Conservation (phyloP, 2,888 invertebrate species). For the Acanthopleura granulata region DNA sequence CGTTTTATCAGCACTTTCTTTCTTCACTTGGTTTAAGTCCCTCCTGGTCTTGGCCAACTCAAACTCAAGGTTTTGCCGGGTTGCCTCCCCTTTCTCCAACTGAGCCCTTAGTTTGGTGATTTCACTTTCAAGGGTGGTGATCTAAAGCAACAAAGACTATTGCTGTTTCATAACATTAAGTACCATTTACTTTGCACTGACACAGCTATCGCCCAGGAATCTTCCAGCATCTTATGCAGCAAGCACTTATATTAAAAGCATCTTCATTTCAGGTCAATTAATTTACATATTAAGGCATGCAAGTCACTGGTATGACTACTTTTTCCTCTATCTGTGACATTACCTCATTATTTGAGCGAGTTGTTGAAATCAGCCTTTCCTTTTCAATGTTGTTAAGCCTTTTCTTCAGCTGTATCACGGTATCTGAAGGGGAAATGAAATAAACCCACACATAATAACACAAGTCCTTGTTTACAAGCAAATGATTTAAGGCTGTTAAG, state of each 20-base stretch:
- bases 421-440: constrained; percentile 37
- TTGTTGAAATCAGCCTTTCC: constrained; percentile 57
- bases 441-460: background rate
- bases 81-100: constrained; percentile 64
- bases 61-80: constrained; percentile 63
- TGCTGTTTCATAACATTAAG: background rate
- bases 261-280: too few species aligned
- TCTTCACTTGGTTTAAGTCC: constrained; percentile 54
- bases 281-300: too few species aligned
- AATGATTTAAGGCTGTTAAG: too few species aligned
- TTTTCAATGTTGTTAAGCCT: constrained; percentile 58
- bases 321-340: background rate
- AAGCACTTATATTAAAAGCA: too few species aligned
- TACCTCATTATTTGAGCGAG: constrained; percentile 62
- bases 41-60: constrained; percentile 57
- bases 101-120: constrained; percentile 58
- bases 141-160: constrained; percentile 35
- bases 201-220: too few species aligned
- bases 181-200: too few species aligned
- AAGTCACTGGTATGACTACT: too few species aligned
- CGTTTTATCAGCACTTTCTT: constrained; percentile 47
- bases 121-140: constrained; percentile 54
- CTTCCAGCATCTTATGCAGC: too few species aligned
- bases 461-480: too few species aligned
- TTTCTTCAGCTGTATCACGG: constrained; percentile 50